Base-by-base conservation (phyloP, 2,888 invertebrate species). In the Eupithecia abbreviata region DNA sequence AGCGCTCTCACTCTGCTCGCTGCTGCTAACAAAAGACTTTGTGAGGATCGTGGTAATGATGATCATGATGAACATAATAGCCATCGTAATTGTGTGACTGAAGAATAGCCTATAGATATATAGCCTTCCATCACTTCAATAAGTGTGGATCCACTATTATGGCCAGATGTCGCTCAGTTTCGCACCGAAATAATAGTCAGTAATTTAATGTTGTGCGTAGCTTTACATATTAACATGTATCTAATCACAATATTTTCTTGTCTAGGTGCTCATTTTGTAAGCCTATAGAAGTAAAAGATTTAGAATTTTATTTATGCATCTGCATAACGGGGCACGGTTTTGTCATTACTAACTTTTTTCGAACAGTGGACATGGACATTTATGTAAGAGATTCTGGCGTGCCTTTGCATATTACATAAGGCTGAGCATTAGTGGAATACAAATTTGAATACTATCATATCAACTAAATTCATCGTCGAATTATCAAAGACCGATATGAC, bases 1-100 rank as follows among this genome's bases (percentile, higher is more conserved):
- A 97, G 90, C 6, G 97, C 97, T 77, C 97, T 96, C 75, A 97
- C 95, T 82, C 98, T 96, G 76, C 98, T 97, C 82, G 98, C 98
- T 88, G 98, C 98, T 98, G 92, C 9, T 67, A 81, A 76, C 73
- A 77, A 78, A 75, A 69, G 1, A 42, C n/a, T 7, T 10, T 4
- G 18, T 68, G n/a, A 43, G n/a, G n/a, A 68, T n/a, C 55, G 1
- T 58, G 18, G 55, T 58, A 58, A 18, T 58, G 3, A 58, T 55
- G 15, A 51, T 15, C 49, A 51, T 51, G 49, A 1, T 13, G 4
- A 49, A 49, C 49, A 4, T 49, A 1, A 49, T 3, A 13, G 13
- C 49, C 13, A 13, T 13, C 4, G 49, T 49, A 10, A 47, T 12
- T 49, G 51, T 15, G 13, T 4, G 13, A 15, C 49, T 49, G 15